Conservation (phyloP, 2,797 vertebrate genomes). For the Mormyrops boulengeri region DNA sequence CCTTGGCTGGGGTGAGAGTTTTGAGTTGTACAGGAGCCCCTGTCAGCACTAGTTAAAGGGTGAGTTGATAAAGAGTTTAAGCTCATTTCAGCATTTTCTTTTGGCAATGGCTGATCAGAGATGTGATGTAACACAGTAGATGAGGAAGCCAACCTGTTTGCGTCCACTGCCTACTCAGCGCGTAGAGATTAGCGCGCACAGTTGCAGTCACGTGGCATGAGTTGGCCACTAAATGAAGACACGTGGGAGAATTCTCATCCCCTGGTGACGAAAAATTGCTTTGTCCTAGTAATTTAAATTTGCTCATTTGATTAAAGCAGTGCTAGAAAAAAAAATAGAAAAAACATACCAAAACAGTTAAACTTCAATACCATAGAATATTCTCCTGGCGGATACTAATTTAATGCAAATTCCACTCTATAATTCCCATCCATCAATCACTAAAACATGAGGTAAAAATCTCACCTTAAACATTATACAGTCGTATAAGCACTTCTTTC, state of each 20-base stretch:
- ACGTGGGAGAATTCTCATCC: not conserved
- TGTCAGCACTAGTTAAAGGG: not conserved
- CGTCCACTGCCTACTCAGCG: not conserved
- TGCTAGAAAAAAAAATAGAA: not conserved
- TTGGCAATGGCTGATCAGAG: not conserved
- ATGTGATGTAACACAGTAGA: not conserved
- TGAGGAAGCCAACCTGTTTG: not conserved
- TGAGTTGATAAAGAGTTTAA: not conserved
- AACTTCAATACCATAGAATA: not conserved
- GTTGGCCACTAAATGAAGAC: not conserved
- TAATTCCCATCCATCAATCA: not conserved
- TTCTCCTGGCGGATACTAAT: not conserved
- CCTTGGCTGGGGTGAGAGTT: not conserved
- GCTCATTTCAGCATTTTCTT: not conserved
- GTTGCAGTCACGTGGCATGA: not conserved
- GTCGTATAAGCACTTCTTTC: not conserved
- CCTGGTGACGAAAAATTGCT: not conserved
- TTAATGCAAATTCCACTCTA: not conserved
- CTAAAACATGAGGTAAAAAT: not conserved
- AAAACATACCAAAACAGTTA: not conserved
- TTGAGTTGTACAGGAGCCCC: not conserved
- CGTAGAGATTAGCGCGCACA: not conserved
- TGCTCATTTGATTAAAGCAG: not conserved
- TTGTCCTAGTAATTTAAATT: not conserved
- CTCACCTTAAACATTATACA: not conserved